These are phyloP conservation scores for Elanus axillaris DNA, from an alignment of 2,113 vertebrate species.

Conservation along the genomic window DNA sequence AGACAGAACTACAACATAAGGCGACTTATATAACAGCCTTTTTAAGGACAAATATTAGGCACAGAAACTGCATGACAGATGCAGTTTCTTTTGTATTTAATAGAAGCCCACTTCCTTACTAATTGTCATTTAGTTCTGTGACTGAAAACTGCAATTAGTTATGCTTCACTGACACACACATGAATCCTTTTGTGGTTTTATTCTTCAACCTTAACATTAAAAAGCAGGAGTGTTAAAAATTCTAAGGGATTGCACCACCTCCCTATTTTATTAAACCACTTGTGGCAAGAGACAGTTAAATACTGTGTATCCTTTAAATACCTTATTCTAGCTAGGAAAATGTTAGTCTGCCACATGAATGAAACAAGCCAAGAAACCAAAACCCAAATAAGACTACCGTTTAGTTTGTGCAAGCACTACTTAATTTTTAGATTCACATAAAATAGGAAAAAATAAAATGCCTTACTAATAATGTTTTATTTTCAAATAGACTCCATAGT, in stretches of 20 bases:
- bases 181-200: constrained; percentile 30
- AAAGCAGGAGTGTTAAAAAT: constrained; percentile 43
- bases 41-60: constrained; percentile 21
- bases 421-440: background rate
- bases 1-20: constrained; percentile 12
- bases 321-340: background rate
- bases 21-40: background rate
- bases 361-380: background rate
- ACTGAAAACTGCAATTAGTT: constrained; percentile 67
- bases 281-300: constrained; percentile 18
- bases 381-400: background rate
- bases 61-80: constrained; percentile 17
- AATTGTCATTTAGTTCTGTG: constrained; percentile 42
- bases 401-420: background rate
- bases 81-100: constrained; percentile 39
- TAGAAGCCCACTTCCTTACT: constrained; percentile 5
- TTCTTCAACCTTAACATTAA: constrained; percentile 62
- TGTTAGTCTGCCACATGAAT: background rate
- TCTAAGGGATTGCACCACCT: background rate
- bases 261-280: constrained; percentile 22
- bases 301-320: background rate
- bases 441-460: constrained; percentile 12
- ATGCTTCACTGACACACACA: constrained; percentile 46
- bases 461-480: constrained; percentile 8
- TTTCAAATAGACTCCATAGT: background rate